Evolutionary conservation across 2,797 vertebrate species (phyloP).

Genomic region (Sebastes aleutianus): DNA sequence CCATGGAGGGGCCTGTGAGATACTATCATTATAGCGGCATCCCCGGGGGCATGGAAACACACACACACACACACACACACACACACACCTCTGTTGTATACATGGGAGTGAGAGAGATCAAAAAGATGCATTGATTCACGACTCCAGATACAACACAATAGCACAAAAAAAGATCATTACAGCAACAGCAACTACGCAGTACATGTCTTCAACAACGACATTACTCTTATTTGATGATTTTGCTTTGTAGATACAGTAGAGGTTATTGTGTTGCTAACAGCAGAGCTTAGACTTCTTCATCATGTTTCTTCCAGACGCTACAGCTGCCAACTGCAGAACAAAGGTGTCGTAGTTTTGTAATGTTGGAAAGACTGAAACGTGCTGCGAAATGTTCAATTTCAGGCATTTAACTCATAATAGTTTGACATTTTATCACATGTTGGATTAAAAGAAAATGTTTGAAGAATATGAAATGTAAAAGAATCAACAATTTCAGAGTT

Average conservation of each 20-base stretch:
- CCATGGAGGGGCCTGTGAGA: conserved; percentile 93
- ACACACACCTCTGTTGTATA: conserved; percentile 42
- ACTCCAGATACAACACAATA: conserved; percentile 60
- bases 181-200: conserved; percentile 14
- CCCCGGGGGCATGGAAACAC: conserved; percentile 69
- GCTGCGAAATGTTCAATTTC: background rate
- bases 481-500: background rate
- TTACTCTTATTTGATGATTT: conserved; percentile 36
- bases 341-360: conserved; percentile 12
- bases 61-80: conserved; percentile 35
- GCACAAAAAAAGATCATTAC: conserved; percentile 38
- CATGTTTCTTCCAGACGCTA: conserved; percentile 20
- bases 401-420: background rate
- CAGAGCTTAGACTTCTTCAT: conserved; percentile 2
- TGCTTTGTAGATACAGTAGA: conserved; percentile 46
- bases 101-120: conserved; percentile 60
- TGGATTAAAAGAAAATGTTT: background rate
- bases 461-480: background rate
- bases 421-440: background rate
- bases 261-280: conserved; percentile 31
- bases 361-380: background rate
- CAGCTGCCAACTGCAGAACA: conserved; percentile 46
- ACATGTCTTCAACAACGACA: conserved; percentile 15
- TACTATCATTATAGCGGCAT: conserved; percentile 87
- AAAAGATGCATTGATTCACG: conserved; percentile 70